These are phyloP conservation scores for Heliconius cydno DNA, from an alignment of 2,888 invertebrate species.

Conservation along the genomic window DNA sequence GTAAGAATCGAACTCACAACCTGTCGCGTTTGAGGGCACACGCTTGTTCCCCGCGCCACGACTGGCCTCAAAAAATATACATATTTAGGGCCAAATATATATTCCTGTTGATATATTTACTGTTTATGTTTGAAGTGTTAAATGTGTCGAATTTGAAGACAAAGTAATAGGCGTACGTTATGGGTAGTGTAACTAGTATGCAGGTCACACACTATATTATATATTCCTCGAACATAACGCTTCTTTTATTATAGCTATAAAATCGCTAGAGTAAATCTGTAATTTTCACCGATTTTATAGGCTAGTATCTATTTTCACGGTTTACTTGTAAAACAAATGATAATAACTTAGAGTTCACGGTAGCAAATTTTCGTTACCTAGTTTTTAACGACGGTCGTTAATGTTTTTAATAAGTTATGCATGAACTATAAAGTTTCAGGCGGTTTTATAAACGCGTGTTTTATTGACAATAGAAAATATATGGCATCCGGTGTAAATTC, in stretches of 20 bases:
- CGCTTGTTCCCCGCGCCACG: too few species aligned
- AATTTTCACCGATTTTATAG: slow-evolving; percentile 78
- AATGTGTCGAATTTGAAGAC: slow-evolving; percentile 69
- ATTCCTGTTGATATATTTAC: background rate
- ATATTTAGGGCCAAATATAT: background rate
- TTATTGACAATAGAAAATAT: slow-evolving; percentile 68
- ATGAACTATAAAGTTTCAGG: slow-evolving; percentile 35
- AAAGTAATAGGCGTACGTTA: slow-evolving; percentile 64
- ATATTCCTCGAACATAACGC: slow-evolving; percentile 75
- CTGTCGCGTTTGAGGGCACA: too few species aligned
- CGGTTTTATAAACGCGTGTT: slow-evolving; percentile 58
- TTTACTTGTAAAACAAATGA: slow-evolving; percentile 63
- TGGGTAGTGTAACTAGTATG: slow-evolving; percentile 66
- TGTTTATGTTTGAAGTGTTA: slow-evolving; percentile 50
- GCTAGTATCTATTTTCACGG: slow-evolving; percentile 80
- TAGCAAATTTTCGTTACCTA: slow-evolving; percentile 25
- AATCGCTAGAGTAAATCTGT: slow-evolving; percentile 70
- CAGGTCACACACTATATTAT: slow-evolving; percentile 70
- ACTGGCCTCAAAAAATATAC: background rate
- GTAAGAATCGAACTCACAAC: too few species aligned
- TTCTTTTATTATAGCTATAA: slow-evolving; percentile 82
- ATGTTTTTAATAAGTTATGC: slow-evolving; percentile 51
- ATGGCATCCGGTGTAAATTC: slow-evolving; percentile 67
- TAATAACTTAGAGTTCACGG: slow-evolving; percentile 63
- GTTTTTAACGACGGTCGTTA: slow-evolving; percentile 35